Base-by-base conservation (phyloP, 2,113 vertebrate genomes). In the Arenaria interpres region DNA sequence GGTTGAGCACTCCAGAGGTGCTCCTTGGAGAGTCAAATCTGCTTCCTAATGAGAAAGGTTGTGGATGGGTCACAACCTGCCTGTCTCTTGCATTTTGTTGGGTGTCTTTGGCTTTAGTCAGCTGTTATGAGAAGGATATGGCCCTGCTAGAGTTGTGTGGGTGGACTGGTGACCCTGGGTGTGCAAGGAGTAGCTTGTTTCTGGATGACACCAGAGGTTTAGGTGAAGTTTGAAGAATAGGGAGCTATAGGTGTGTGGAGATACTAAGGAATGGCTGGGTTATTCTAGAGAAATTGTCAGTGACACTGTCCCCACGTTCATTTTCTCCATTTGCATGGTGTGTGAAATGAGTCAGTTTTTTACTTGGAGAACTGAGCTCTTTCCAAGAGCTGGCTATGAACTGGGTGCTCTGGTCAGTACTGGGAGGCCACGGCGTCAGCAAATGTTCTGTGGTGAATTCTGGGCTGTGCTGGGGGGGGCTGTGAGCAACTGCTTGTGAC, bases 301-400 rank as follows among this genome's bases (percentile, higher is more conserved):
- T 69, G 63, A 5, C 5, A 4, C 1, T 63, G 10, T 4, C 27
- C 17, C 22, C 12, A 9, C 0, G 3, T 1, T 75, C 5, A 0
- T 18, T 75, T 14, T 3, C 4, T 4, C 20, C 2, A 2, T 30
- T 2, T 2, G 25, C 18, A 2, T 35, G 27, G 16, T 21, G 9
- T 23, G 9, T 35, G 28, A 12, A 43, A 48, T 64, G 16, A 50
- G 12, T 43, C 28, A 75, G 6, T 3, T 39, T 72, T 72, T 12
- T 4, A 20, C 20, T 3, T 37, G 11, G 3, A 77, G 35, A 35
- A 4, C 13, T 12, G 50, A 89, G 7, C n/a, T 63, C 4, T 16
- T 68, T 20, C 41, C 21, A 15, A 50, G 73, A 28, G 17, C 35
- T 66, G 0, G 1, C 6, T 33, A 7, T 74, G 45, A 30, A 2